Percentiles rank a stretch among this genome's conserved stretches.
These are phyloP conservation scores for Synergus gifuensis DNA, from an alignment of 2,888 invertebrate genomes.

Conservation along the genomic window DNA sequence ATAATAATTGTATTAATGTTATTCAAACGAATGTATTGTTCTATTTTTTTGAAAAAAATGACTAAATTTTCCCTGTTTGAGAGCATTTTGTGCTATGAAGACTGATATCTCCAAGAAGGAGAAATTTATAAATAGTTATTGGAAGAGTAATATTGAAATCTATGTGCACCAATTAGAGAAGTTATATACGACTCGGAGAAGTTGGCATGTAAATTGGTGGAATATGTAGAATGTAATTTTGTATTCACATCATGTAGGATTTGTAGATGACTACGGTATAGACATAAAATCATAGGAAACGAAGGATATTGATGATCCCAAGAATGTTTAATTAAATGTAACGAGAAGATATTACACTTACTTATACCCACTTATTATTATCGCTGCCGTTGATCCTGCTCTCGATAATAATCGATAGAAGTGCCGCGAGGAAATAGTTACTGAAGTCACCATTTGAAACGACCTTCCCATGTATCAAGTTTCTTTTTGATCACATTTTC, in stretches of 20 bases:
- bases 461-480: conserved; percentile 7
- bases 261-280: not conserved
- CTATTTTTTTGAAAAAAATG: no score
- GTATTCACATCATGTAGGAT: not conserved
- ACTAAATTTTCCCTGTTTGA: no score
- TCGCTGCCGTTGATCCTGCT: conserved; percentile 22
- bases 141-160: no score
- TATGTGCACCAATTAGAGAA: no score
- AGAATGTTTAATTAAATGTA: conserved; percentile 37
- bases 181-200: no score
- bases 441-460: conserved; percentile 20
- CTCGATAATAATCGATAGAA: conserved; percentile 18
- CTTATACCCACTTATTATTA: conserved; percentile 20
- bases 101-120: no score
- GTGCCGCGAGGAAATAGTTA: conserved; percentile 36
- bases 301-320: conserved; percentile 30
- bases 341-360: conserved; percentile 33
- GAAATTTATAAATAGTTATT: no score
- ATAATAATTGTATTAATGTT: no score
- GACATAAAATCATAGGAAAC: conserved; percentile 26
- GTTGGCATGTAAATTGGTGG: not conserved
- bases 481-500: conserved; percentile 33
- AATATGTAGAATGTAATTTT: conserved; percentile 3
- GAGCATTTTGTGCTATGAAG: no score
- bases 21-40: no score